Conservation (phyloP, 2,797 vertebrate species). For the Spheniscus humboldti region DNA sequence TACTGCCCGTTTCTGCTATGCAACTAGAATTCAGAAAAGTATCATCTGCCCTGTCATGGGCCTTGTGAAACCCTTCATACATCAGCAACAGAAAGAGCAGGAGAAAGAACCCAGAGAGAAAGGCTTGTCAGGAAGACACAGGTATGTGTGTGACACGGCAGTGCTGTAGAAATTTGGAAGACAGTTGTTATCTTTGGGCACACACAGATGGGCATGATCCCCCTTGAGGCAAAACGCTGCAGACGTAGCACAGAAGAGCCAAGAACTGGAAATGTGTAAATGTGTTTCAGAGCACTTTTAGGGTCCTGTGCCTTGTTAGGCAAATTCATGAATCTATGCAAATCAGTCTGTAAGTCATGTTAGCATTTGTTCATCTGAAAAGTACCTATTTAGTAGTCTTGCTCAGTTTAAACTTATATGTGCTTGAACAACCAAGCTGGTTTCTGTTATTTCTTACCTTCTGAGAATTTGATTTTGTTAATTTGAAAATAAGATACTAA, state of each 20-base stretch:
- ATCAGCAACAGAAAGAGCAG: neutral
- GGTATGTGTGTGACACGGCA: rapidly evolving
- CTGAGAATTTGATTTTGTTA: neutral
- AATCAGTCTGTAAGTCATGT: neutral
- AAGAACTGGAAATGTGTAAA: neutral
- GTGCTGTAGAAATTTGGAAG: neutral
- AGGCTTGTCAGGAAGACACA: neutral
- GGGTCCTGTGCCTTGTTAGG: neutral
- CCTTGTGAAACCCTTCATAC: neutral
- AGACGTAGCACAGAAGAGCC: neutral
- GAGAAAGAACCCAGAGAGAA: neutral
- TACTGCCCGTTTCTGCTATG: neutral
- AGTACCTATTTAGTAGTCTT: neutral
- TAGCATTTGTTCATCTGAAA: neutral
- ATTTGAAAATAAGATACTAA: neutral
- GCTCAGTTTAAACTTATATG: neutral
- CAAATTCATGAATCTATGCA: neutral
- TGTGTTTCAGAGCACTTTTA: neutral
- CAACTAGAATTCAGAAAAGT: neutral
- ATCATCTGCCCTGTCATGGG: rapidly evolving
- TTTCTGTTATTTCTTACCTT: neutral
- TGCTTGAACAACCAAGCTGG: neutral
- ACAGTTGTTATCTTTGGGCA: neutral
- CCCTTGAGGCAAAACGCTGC: neutral
- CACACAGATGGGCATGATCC: neutral